phyloP scores from a whole-genome alignment of 2,888 invertebrate genomes.

The Sinhomidia bicolor region DNA sequence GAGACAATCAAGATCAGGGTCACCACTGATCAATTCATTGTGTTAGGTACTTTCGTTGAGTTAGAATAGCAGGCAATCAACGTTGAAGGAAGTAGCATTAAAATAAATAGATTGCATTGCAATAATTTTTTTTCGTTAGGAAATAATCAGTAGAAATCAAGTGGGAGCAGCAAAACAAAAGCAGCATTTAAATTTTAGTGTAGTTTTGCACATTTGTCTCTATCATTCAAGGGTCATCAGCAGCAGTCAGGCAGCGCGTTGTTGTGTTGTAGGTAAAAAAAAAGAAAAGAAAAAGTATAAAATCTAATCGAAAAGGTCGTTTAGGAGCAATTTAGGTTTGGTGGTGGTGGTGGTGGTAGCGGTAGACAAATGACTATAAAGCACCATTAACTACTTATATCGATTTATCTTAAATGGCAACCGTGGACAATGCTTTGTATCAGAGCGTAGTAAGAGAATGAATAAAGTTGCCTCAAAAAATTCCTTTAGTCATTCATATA shows the following conservation, averaged over 20 bases:
- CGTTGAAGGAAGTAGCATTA: conserved; percentile 24
- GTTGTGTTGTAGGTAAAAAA: too few species aligned
- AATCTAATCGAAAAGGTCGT: not conserved
- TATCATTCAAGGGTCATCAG: conserved; percentile 36
- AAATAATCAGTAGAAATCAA: not conserved
- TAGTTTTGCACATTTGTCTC: not conserved
- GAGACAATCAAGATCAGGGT: conserved; percentile 68
- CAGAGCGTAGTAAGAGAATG: conserved; percentile 36
- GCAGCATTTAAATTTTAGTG: not conserved
- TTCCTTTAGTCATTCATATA: conserved; percentile 14
- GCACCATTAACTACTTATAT: not conserved
- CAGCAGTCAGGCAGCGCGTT: not conserved
- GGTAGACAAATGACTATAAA: not conserved
- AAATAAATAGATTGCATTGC: not conserved
- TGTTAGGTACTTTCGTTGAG: not conserved
- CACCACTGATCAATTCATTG: not conserved
- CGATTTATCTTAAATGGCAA: conserved; percentile 63
- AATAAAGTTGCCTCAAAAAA: conserved; percentile 32
- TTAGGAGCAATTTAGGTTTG: not conserved
- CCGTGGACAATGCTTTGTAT: conserved; percentile 64
- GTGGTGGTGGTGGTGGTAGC: too few species aligned
- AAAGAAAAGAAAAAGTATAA: not conserved
- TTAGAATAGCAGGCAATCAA: conserved; percentile 39
- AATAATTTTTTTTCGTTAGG: not conserved
- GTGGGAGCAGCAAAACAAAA: not conserved